Percentiles rank a stretch among this genome's conserved stretches.
Evolutionary conservation across 1,140 invertebrate species (phyloP).

Genomic region (Pachypsylla venusta): DNA sequence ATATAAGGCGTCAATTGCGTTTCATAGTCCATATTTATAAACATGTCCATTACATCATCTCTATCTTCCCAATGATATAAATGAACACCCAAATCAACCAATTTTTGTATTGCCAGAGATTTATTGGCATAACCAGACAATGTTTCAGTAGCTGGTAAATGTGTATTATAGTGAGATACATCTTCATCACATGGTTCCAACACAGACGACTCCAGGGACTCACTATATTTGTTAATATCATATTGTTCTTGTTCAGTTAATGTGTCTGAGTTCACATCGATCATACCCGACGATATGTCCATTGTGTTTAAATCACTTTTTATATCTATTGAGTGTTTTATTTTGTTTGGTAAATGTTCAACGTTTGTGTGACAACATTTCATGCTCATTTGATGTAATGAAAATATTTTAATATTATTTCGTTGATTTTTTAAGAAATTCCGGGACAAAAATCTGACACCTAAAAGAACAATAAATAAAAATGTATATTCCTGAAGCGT

Average conservation of each 20-base stretch:
- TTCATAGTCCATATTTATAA: not conserved
- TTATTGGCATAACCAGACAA: not conserved
- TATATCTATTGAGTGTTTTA: too few species aligned
- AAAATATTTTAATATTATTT: too few species aligned
- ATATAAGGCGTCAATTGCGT: not conserved
- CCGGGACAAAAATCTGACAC: too few species aligned
- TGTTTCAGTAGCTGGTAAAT: not conserved
- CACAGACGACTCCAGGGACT: not conserved
- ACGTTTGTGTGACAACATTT: too few species aligned
- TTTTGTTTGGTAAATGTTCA: too few species aligned
- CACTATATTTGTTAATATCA: not conserved
- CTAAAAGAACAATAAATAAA: too few species aligned
- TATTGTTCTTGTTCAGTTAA: constrained; percentile 2
- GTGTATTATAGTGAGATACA: not conserved
- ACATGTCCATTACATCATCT: not conserved
- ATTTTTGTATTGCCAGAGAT: not conserved
- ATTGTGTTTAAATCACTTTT: too few species aligned
- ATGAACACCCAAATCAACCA: constrained; percentile 4
- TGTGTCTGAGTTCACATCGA: not conserved
- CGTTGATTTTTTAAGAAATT: too few species aligned
- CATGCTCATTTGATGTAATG: too few species aligned
- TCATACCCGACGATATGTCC: not conserved
- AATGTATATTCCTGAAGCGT: too few species aligned
- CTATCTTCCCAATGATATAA: not conserved
- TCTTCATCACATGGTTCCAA: not conserved